A percentile compares a stretch with the other conserved stretches of the same genome.
Evolutionary conservation across 2,113 vertebrate species (phyloP).

Genomic region (Anoura caudifer): DNA sequence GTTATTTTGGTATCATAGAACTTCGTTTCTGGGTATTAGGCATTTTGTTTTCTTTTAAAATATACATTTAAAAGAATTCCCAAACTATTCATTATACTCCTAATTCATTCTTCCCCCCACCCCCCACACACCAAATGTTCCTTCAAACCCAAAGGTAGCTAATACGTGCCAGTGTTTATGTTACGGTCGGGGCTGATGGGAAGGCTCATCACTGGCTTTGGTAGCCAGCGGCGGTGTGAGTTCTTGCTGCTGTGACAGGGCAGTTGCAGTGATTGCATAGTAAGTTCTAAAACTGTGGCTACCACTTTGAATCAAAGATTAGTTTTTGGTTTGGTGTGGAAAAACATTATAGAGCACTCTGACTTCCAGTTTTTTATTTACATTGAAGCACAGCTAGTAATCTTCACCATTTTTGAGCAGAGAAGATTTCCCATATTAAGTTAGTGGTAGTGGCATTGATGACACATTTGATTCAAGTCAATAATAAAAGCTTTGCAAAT

Average conservation of each 20-base stretch:
- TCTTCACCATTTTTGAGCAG: background rate
- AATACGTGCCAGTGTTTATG: background rate
- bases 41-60: slow-evolving; percentile 12
- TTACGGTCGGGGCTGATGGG: background rate
- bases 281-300: background rate
- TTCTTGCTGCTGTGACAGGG: background rate
- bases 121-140: background rate
- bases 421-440: background rate
- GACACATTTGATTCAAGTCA: slow-evolving; percentile 23
- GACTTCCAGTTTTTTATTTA: background rate
- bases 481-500: background rate
- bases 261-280: background rate
- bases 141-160: background rate
- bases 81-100: background rate
- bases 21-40: background rate
- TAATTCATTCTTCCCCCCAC: background rate
- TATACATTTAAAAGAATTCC: background rate
- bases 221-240: background rate
- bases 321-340: background rate
- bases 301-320: background rate
- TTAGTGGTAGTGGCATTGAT: background rate
- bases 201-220: background rate
- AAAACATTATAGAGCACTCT: background rate
- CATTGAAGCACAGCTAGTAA: background rate
- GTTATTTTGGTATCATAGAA: background rate